Evolutionary conservation across 1,140 invertebrate species (phyloP), one percentile per base, ranked within the genome.

Genomic region (Drosophila serrata): DNA sequence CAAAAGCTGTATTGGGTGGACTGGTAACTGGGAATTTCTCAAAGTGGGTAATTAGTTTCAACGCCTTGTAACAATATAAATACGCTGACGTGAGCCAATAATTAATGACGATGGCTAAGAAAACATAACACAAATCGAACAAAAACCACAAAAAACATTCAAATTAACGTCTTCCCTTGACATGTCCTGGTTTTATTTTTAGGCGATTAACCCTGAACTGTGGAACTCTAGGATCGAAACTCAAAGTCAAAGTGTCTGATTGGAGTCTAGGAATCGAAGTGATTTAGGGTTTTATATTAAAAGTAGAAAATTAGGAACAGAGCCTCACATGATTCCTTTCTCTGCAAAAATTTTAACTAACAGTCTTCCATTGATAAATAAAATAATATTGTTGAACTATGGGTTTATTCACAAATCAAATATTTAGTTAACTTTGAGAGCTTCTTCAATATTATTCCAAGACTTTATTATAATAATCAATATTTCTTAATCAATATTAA

Each of bases 41-140:
- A 73, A 61, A 61, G 43, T 73, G 67, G 70, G 46, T 74, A 74
- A 74, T 74, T 74, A 74, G 73, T 74, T 74, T 74, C 70, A 74
- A 74, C 70, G 69, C 70, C 70, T 74, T 74, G 70, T 74, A 74
- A 74, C 58, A 74, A 74, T 62, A 74, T 74, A 74, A 74, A 74
- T 62, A 62, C 48, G 70, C 57, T 74, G 70, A 74, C 70, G 69
- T 62, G 70, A 74, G 57, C 69, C 70, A 62, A 75, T 74, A 74
- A 74, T 74, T 74, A 74, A 74, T 74, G 70, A 46, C 11, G 33
- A 22, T n/a, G 33, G 9, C 9, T 33, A 69, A 4, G 59, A 48
- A 24, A 35, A 68, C 33, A 29, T 24, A 37, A 24, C 48, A 35
- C 62, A 59, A 70, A 48, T 70, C 65, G 37, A 69, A 73, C 31